These are phyloP conservation scores for Trinorchestia longiramus DNA, from an alignment of 1,140 invertebrate genomes.

Conservation along the genomic window DNA sequence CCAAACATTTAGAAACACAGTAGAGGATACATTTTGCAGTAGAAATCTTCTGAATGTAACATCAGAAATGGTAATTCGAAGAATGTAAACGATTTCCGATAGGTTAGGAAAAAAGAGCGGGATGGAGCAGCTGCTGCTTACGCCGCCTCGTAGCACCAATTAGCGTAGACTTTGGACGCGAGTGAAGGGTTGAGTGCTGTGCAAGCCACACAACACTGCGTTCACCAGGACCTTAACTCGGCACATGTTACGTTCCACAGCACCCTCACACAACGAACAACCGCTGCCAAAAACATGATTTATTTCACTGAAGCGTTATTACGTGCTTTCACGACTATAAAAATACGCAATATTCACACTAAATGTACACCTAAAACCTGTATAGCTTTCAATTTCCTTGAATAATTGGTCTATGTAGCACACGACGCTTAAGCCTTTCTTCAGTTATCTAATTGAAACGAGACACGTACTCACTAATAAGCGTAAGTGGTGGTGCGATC, in stretches of 20 bases:
- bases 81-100: neutral
- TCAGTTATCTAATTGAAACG: no score
- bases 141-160: neutral
- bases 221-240: no score
- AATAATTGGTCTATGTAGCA: neutral
- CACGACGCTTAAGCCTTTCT: no score
- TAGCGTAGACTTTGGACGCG: neutral
- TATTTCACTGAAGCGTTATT: neutral
- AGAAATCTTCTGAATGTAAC: no score
- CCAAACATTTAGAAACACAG: no score
- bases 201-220: neutral
- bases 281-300: neutral
- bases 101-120: neutral
- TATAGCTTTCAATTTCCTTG: neutral
- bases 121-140: neutral
- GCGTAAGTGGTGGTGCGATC: no score
- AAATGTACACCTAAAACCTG: neutral
- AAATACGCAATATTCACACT: neutral
- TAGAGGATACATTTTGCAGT: no score
- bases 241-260: no score
- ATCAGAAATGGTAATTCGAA: no score
- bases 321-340: neutral
- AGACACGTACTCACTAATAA: neutral
- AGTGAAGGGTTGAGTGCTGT: neutral
- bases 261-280: neutral